These are phyloP conservation scores for Minunthozetes semirufus DNA, from an alignment of 2,888 invertebrate species.

Conservation along the genomic window DNA sequence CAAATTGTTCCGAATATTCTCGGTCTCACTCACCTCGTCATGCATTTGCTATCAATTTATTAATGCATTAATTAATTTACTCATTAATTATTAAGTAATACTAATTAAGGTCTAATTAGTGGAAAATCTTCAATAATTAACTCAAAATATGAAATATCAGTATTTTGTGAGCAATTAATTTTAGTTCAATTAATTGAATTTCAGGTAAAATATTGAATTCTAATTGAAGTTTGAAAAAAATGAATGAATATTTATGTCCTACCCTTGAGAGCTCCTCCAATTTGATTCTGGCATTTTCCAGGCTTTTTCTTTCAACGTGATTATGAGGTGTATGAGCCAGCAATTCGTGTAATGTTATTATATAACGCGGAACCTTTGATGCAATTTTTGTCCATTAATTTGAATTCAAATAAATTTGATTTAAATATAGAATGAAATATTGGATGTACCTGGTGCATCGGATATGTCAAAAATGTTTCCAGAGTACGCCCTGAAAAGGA, in stretches of 20 bases:
- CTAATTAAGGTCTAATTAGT: background rate
- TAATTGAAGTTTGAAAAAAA: background rate
- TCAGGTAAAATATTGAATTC: no score
- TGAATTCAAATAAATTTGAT: background rate
- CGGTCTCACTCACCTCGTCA: conserved; percentile 81
- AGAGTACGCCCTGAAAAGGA: conserved; percentile 58
- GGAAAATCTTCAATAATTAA: background rate
- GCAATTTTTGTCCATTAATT: background rate
- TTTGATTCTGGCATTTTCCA: conserved; percentile 74
- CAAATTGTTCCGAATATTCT: conserved; percentile 80
- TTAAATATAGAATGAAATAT: background rate
- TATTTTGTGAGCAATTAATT: no score
- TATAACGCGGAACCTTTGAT: conserved; percentile 75
- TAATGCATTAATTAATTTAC: background rate
- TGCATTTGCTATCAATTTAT: conserved; percentile 65
- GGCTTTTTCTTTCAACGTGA: conserved; percentile 80
- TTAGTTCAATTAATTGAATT: no score
- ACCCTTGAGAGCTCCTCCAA: conserved; percentile 64
- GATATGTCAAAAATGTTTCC: conserved; percentile 83
- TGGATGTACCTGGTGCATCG: conserved; percentile 93
- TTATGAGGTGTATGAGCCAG: conserved; percentile 87
- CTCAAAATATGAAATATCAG: no score
- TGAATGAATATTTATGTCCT: background rate
- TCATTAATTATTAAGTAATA: background rate
- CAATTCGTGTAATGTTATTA: conserved; percentile 80